Conservation (phyloP, 2,888 invertebrate genomes). For the Myopa testacea region DNA sequence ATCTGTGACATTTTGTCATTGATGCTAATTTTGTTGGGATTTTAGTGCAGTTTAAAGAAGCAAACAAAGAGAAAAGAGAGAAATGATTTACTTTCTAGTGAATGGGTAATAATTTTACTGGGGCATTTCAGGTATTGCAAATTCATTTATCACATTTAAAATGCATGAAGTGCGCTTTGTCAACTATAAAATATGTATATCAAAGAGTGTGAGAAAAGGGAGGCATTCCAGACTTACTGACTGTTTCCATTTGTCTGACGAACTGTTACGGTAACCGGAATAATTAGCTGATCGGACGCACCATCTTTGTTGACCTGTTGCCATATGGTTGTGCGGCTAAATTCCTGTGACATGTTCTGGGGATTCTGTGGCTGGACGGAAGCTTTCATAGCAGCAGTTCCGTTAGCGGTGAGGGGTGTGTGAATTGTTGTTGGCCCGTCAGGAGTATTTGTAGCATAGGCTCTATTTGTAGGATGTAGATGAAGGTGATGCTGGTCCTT, state of each 20-base stretch:
- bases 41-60: background rate
- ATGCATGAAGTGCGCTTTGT: too few relatives aligned
- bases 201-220: background rate
- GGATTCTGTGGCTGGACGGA: constrained; percentile 78
- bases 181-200: too few relatives aligned
- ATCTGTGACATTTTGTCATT: constrained; percentile 23
- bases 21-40: background rate
- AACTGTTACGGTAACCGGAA: constrained; percentile 65
- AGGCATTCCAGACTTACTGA: constrained; percentile 61
- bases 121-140: too few relatives aligned
- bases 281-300: constrained; percentile 61
- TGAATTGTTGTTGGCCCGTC: constrained; percentile 60
- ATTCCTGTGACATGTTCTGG: constrained; percentile 93
- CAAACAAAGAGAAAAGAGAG: constrained; percentile 16
- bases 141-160: too few relatives aligned
- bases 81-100: background rate
- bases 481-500: constrained; percentile 62
- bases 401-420: constrained; percentile 87
- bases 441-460: constrained; percentile 58
- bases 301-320: constrained; percentile 83
- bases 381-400: constrained; percentile 67
- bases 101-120: too few relatives aligned
- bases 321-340: constrained; percentile 94
- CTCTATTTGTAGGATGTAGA: constrained; percentile 52
- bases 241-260: constrained; percentile 65